Evolutionary conservation across 2,797 vertebrate species (phyloP).

Genomic region (Coregonus sp.): DNA sequence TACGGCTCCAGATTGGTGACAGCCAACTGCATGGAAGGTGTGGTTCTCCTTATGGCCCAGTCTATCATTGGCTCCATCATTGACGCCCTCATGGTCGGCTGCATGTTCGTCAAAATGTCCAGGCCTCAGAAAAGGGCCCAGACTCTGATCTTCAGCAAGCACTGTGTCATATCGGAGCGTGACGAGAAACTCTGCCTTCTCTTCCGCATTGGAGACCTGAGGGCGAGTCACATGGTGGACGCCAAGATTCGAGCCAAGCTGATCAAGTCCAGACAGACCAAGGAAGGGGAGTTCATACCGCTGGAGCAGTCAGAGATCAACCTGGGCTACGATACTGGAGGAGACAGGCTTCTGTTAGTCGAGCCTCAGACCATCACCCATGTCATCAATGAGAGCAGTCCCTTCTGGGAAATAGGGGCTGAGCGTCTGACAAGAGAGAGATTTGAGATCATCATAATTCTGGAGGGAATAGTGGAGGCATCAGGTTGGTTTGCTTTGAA

Average conservation of each 20-base stretch:
- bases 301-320: slow-evolving; percentile 85
- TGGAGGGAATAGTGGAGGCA: slow-evolving; percentile 85
- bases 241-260: slow-evolving; percentile 84
- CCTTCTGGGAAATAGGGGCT: slow-evolving; percentile 80
- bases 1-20: slow-evolving; percentile 84
- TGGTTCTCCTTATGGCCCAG: slow-evolving; percentile 80
- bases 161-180: slow-evolving; percentile 77
- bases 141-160: slow-evolving; percentile 84
- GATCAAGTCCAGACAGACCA: slow-evolving; percentile 83
- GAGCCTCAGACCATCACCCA: slow-evolving; percentile 85
- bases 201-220: slow-evolving; percentile 82
- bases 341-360: slow-evolving; percentile 81
- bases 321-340: slow-evolving; percentile 81
- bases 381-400: slow-evolving; percentile 73
- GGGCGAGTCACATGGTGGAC: slow-evolving; percentile 85
- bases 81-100: slow-evolving; percentile 85
- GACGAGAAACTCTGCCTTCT: slow-evolving; percentile 80
- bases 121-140: slow-evolving; percentile 83
- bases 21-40: slow-evolving; percentile 74
- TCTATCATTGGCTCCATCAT: slow-evolving; percentile 86
- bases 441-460: slow-evolving; percentile 83
- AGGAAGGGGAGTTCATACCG: slow-evolving; percentile 83
- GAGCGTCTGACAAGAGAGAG: slow-evolving; percentile 71
- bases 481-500: slow-evolving; percentile 65
- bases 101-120: slow-evolving; percentile 88